Evolutionary conservation across 2,888 invertebrate species (phyloP), one percentile per base, ranked within the genome.

Genomic region (Eupithecia pulchellata): DNA sequence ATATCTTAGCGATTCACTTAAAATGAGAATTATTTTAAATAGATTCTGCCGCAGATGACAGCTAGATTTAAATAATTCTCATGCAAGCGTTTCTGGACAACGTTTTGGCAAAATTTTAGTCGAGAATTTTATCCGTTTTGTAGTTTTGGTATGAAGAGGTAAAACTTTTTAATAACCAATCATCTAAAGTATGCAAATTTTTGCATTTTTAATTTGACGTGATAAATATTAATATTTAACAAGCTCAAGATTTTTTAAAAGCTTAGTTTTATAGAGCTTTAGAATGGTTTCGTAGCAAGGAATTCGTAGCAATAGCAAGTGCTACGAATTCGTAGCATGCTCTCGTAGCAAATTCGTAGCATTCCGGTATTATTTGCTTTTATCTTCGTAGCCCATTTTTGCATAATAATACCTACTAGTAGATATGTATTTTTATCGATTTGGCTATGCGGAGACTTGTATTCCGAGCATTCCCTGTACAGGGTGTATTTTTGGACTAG

Each of bases 301-400:
- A 60, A 32, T 29, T 32, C 58, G 58, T 60, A 60, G 58, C 58
- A 11, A n/a, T 52, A 25, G 25, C 25, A 52, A 11, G 13, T 52
- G 32, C 58, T 60, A 60, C 58, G 32, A 60, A 32, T 29, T 32
- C 58, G 58, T 60, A 60, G 58, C 58, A 11, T 11, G 17, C n/a
- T 17, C 14, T 30, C 57, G 57, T 32, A 58, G 58, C 30, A 58
- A 30, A 32, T 58, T 58, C 30, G 58, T 47, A 52, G 52, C 52
- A 52, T 13, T 52, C 52, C 11, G 25, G 0, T 52, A 25, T 25
- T 52, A 25, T 25, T 52, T 52, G 11, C 11, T 52, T 52, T 52
- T 25, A 52, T 52, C 20, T 25, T 52, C 25, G 52, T 25, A 25
- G 52, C 11, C 0, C 4, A 47, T 20, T 47, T 47, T 47, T 47